These are phyloP conservation scores for Octodon degus DNA, from an alignment of 2,113 vertebrate genomes.

Conservation along the genomic window DNA sequence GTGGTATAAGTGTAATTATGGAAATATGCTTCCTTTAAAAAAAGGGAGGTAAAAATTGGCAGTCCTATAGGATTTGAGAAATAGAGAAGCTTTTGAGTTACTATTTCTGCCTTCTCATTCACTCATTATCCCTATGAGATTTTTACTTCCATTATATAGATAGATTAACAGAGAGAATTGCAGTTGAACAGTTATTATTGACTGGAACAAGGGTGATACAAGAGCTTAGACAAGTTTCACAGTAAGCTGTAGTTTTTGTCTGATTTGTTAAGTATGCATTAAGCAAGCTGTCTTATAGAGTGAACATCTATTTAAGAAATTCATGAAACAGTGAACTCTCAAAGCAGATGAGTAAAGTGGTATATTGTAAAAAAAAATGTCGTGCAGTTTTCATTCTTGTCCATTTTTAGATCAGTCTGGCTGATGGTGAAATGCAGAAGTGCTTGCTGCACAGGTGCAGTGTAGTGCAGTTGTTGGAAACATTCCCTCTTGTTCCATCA, in stretches of 20 bases:
- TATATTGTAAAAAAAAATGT: conserved; percentile 52
- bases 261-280: conserved; percentile 35
- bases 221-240: conserved; percentile 25
- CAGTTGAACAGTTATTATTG: conserved; percentile 11
- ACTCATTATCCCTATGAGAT: background rate
- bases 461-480: conserved; percentile 72
- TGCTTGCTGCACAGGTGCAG: conserved; percentile 63
- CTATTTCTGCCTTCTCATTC: background rate
- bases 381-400: conserved; percentile 26
- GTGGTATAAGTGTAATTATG: too few species aligned
- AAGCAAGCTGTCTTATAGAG: conserved; percentile 28
- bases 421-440: conserved; percentile 45
- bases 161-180: background rate
- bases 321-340: conserved; percentile 10
- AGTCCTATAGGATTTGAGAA: background rate
- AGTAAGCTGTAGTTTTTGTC: background rate
- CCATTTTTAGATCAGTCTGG: conserved; percentile 64
- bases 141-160: background rate
- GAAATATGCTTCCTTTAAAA: conserved; percentile 10
- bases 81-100: background rate
- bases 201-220: background rate
- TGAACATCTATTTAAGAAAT: conserved; percentile 30
- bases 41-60: background rate
- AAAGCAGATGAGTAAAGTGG: conserved; percentile 49
- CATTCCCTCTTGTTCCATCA: background rate